Evolutionary conservation across 2,888 invertebrate species (phyloP).

Genomic region (Agrotis exclamationis): DNA sequence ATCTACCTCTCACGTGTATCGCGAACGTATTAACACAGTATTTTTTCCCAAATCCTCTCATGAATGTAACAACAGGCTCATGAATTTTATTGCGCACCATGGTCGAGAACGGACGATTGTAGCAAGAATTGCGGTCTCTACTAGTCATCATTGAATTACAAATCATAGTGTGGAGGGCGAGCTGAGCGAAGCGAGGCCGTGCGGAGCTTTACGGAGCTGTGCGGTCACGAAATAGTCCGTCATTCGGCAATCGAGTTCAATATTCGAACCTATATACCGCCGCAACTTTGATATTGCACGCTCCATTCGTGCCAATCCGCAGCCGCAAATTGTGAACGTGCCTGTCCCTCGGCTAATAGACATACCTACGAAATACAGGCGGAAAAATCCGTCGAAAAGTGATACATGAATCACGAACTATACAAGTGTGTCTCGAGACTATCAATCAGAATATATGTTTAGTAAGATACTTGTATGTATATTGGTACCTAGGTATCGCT

Average conservation of each 20-base stretch:
- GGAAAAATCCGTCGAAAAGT: conserved; percentile 52
- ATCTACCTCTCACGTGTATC: conserved; percentile 71
- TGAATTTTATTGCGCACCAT: conserved; percentile 77
- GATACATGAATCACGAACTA: conserved; percentile 40
- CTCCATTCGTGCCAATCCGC: conserved; percentile 78
- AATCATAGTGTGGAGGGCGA: conserved; percentile 64
- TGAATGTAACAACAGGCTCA: conserved; percentile 75
- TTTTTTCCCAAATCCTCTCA: conserved; percentile 73
- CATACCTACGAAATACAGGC: conserved; percentile 68
- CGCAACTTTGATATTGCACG: conserved; percentile 78
- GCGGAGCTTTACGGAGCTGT: conserved; percentile 36
- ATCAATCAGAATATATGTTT: conserved; percentile 32
- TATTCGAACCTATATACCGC: conserved; percentile 69
- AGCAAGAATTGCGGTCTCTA: conserved; percentile 67
- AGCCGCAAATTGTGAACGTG: conserved; percentile 82
- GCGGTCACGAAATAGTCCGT: conserved; percentile 67
- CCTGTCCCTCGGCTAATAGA: conserved; percentile 73
- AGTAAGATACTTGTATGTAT: conserved; percentile 20
- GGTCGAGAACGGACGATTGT: conserved; percentile 68
- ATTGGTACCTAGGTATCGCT: conserved; percentile 26
- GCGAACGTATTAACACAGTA: conserved; percentile 71
- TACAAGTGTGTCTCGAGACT: conserved; percentile 33
- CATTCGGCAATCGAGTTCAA: conserved; percentile 71
- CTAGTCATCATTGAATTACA: conserved; percentile 78
- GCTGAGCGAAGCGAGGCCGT: conserved; percentile 21